Conservation (phyloP, 2,888 invertebrate genomes). For the Agriopis marginaria region DNA sequence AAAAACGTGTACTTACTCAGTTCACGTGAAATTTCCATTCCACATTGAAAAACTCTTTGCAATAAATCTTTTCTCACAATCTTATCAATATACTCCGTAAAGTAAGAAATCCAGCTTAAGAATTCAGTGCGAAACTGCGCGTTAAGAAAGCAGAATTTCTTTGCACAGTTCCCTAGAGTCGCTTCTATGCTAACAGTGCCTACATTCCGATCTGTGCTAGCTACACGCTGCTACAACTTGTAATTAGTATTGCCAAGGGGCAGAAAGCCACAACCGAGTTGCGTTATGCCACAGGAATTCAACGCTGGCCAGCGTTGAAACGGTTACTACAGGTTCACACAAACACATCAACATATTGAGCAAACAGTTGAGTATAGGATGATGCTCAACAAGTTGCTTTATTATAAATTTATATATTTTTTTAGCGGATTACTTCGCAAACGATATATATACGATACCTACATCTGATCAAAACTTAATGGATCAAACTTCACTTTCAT, state of each 20-base stretch:
- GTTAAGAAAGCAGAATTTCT: conserved; percentile 18
- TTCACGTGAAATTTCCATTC: neutral
- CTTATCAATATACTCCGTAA: conserved; percentile 9
- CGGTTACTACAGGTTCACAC: conserved; percentile 5
- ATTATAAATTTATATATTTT: too few species aligned
- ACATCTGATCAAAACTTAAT: too few species aligned
- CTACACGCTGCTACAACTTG: conserved; percentile 13
- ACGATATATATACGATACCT: too few species aligned
- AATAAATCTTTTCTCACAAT: conserved; percentile 13
- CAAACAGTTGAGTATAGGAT: neutral
- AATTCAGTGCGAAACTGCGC: conserved; percentile 8
- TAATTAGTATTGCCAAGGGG: conserved; percentile 31
- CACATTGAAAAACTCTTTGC: conserved; percentile 8
- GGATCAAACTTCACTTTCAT: too few species aligned
- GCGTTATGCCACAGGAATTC: conserved; percentile 29
- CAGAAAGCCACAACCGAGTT: conserved; percentile 21
- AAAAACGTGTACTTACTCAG: neutral
- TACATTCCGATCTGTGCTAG: conserved; percentile 16
- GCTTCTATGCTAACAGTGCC: conserved; percentile 12
- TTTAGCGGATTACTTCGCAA: too few species aligned
- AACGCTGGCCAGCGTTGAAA: neutral
- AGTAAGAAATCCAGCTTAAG: conserved; percentile 4
- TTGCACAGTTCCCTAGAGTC: conserved; percentile 11
- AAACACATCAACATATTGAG: neutral
- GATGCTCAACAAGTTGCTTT: neutral